phyloP scores from a whole-genome alignment of 2,113 vertebrate species.

The Rhea americana region DNA sequence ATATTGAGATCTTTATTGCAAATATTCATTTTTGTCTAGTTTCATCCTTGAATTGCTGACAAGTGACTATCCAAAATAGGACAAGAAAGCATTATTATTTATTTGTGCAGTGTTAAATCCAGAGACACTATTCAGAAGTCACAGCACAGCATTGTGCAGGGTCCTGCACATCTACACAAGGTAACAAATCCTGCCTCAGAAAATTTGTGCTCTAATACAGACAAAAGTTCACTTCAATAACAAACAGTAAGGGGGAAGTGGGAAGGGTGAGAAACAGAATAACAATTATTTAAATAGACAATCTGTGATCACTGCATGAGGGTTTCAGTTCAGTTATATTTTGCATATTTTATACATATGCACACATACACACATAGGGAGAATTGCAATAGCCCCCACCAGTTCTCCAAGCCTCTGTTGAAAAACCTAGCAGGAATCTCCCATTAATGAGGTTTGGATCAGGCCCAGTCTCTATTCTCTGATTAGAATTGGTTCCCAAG shows the following conservation, averaged over 20 bases:
- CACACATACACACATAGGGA: fast-evolving
- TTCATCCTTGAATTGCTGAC: background rate
- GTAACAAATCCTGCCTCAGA: background rate
- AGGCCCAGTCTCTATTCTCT: fast-evolving
- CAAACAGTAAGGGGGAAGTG: background rate
- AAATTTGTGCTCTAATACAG: fast-evolving
- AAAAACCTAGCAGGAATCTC: fast-evolving
- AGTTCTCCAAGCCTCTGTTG: too few species aligned
- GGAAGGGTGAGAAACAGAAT: background rate
- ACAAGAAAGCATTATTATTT: fast-evolving
- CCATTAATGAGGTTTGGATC: fast-evolving
- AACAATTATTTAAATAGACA: fast-evolving
- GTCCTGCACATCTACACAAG: fast-evolving
- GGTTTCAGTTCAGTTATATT: fast-evolving
- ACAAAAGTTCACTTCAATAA: fast-evolving
- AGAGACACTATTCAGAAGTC: fast-evolving
- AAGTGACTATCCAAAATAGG: fast-evolving
- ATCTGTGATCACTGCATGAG: fast-evolving
- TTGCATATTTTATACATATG: fast-evolving
- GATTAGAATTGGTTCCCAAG: background rate
- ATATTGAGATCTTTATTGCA: background rate
- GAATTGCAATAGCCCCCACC: fast-evolving
- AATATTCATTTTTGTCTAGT: background rate
- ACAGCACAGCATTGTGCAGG: background rate
- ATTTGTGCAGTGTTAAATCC: fast-evolving